Evolutionary conservation across 2,113 vertebrate genomes (phyloP), one percentile per base, ranked within the genome.

Genomic region (Psilopsiagon aurifrons): DNA sequence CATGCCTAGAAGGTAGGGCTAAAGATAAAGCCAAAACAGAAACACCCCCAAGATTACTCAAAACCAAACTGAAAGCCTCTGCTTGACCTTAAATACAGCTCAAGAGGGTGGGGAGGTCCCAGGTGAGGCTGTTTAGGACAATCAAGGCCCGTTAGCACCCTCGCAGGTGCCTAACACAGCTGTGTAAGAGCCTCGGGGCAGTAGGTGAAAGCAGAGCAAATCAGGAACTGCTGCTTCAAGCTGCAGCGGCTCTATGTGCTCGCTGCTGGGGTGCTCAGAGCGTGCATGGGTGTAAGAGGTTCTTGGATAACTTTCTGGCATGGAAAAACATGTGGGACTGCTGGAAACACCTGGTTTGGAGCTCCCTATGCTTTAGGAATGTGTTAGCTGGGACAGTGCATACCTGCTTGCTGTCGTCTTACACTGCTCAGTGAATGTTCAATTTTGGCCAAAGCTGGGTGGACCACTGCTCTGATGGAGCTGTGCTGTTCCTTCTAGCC

Each of bases 241-340:
- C 29, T 47, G 33, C 17, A 41, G 62, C 7, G 19, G 27, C 20
- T 67, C 37, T 24, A 51, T 31, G 28, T 10, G 4, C 23, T 37
- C 13, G 2, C 12, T 2, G 7, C 37, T 1, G 0, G 8, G 39
- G 13, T 55, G 18, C 27, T 73, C 29, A 19, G 52, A 60, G 52
- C 3, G 9, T 10, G 20, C 7, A 10, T 2, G 3, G 0, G 4
- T 35, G 5, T 37, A 44, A 49, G 3, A 29, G 24, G 11, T n/a
- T 33, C 25, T 24, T 33, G 13, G 33, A 0, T 37, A 51, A 49
- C 19, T 13, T 80, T 17, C 64, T 9, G 24, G 27, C 25, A 68
- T 13, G 7, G 64, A 18, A 47, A 68, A 64, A 7, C 23, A 55
- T 9, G 39, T 23, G 37, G n/a, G 17, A 41, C 33, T 25, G 25